Evolutionary conservation across 2,113 vertebrate species (phyloP).

Genomic region (Seriola aureovittata): DNA sequence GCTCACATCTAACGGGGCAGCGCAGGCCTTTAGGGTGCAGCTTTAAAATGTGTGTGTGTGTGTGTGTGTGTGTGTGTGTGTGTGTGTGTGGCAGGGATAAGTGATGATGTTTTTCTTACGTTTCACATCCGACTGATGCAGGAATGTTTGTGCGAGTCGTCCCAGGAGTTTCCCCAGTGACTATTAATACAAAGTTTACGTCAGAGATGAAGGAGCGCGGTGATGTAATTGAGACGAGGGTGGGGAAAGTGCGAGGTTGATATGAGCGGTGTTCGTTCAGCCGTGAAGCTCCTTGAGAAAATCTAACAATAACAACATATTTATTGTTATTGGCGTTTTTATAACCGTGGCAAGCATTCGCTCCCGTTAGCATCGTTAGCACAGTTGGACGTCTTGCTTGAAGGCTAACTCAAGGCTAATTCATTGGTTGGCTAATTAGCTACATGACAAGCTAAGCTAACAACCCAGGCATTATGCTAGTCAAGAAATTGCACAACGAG

Average conservation of each 20-base stretch:
- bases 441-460: too few relatives aligned
- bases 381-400: too few relatives aligned
- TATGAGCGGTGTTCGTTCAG: not conserved
- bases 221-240: not conserved
- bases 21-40: constrained; percentile 19
- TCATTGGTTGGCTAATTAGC: too few relatives aligned
- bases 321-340: not conserved
- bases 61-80: constrained; percentile 2
- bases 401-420: too few relatives aligned
- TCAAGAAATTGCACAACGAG: too few relatives aligned
- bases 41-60: constrained; percentile 20
- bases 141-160: not conserved
- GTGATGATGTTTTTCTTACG: not conserved
- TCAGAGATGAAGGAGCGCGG: not conserved
- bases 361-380: too few relatives aligned
- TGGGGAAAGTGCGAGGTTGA: not conserved
- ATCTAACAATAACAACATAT: not conserved
- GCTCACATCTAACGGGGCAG: constrained; percentile 40
- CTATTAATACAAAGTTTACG: not conserved
- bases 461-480: too few relatives aligned
- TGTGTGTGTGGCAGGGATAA: constrained; percentile 2
- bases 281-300: constrained; percentile 5
- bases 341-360: too few relatives aligned
- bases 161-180: not conserved
- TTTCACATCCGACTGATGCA: constrained; percentile 10